Evolutionary conservation across 1,140 invertebrate species (phyloP), one percentile per base, ranked within the genome.

Genomic region (Helicorthomorpha holstii): DNA sequence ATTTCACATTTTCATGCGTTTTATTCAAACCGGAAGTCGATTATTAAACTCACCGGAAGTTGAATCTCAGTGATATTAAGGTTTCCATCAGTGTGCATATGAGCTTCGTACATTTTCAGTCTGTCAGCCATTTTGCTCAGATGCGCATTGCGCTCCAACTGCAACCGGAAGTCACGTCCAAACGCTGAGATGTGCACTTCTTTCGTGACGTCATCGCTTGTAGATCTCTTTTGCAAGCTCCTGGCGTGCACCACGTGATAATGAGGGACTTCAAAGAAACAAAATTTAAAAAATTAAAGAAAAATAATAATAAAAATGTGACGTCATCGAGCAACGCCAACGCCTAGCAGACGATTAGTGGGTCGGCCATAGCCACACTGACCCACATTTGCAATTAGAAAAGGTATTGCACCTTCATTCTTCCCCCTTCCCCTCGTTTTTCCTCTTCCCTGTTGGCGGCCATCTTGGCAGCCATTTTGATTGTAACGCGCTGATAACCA

Each of bases 91-190:
- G 55, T 84, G 62, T 46, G 44, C 19, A 67, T 76, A 58, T 73
- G 70, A 44, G 82, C 82, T 29, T 74, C 77, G 76, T 80, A 87
- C 72, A 90, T 78, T 60, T 81, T 81, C 60, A 89, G 66, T 1
- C 54, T 51, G 25, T 57, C 52, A 7, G 61, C 38, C 3, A 57
- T 52, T 23, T 59, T 42, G 27, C 59, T 54, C 42, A 63, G 61
- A 50, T 63, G 58, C 12, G 46, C 47, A 43, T 83, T 85, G 43
- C 75, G 77, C 58, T 75, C 76, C 56, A 91, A 66, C 58, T 75
- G 79, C 54, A 91, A 68, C 61, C 81, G 79, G 19, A 57, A 21
- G 7, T 58, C 52, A 19, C 54, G 46, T 19, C 62, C 62, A 48
- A 63, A 63, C 0, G 60, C 61, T 10, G 54, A 47, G 19, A 63